Evolutionary conservation across 2,888 invertebrate species (phyloP), one percentile per base, ranked within the genome.

Genomic region (Latheticus oryzae): DNA sequence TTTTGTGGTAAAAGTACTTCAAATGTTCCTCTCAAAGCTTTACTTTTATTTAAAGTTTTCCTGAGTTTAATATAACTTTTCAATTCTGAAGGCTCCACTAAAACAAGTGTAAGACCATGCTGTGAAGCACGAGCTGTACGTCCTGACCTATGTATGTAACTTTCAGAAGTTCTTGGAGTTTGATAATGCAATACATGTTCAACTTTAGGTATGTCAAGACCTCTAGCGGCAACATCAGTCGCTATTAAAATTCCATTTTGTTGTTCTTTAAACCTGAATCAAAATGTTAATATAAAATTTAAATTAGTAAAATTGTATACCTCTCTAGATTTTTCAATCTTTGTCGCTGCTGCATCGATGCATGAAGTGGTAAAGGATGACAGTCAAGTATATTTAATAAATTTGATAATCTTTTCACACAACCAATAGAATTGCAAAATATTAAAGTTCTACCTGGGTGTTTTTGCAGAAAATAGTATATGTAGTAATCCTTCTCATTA

Each of bases 181-280:
- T 84, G 97, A 80, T 97, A 99, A 78, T 99, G 99, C 60, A 99
- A 84, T 1, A 99, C 97, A 80, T 97, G 95, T 65, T 97, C 88
- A 1, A 99, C 90, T 67, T 88, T 85, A 0, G 95, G 93, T 68
- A 99, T 96, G 80, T 99, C 99, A 32, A 99, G 80, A 0, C 99
- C 99, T 53, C 99, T 84, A 0, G 99, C 97, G 0, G 99, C 98
- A 2, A 99, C 97, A 81, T 99, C 99, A 0, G 97, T 98, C 1
- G 98, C 89, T 56, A 99, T 85, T 21, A 99, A 79, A 3, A 99
- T 76, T 0, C 91, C 89, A 62, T 85, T 83, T 0, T 86, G 83
- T 66, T 87, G 84, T 52, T 86, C 87, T 23, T 89, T 85, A 77
- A 92, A 92, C 62, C 89, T 88, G 50, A 24, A 73, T 21, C 5